Evolutionary conservation across 2,797 vertebrate species (phyloP).

Genomic region (Phataginus tetradactyla): DNA sequence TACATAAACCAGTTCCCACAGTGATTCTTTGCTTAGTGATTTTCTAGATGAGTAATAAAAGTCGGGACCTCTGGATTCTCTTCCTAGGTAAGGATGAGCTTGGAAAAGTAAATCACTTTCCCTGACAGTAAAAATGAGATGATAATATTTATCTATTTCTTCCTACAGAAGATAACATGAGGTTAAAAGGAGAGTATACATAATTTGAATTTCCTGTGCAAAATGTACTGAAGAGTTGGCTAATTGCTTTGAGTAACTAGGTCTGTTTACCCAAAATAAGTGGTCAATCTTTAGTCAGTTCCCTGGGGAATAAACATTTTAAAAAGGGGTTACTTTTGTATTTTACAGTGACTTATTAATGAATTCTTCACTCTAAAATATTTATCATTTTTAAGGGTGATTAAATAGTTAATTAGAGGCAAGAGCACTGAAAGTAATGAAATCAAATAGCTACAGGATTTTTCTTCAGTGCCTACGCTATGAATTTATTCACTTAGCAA

Average conservation of each 20-base stretch:
- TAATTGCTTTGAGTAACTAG: not conserved
- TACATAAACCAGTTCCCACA: not conserved
- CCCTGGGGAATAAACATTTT: not conserved
- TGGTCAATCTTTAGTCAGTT: not conserved
- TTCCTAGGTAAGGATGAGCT: not conserved
- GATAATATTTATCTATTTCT: not conserved
- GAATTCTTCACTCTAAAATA: conserved; percentile 9
- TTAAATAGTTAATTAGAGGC: not conserved
- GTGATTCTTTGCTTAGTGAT: not conserved
- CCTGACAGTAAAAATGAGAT: not conserved
- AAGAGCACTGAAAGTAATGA: not conserved
- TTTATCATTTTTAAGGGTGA: not conserved
- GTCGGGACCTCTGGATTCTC: not conserved
- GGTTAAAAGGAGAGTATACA: not conserved
- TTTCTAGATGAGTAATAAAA: not conserved
- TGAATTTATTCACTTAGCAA: conserved; percentile 5
- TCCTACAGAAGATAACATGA: not conserved
- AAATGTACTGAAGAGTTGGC: not conserved
- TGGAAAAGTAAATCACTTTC: not conserved
- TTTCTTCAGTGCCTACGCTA: not conserved
- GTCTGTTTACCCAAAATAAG: conserved; percentile 22
- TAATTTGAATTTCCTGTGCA: not conserved
- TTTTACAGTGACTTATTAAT: not conserved
- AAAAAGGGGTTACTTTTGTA: not conserved
- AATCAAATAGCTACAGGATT: not conserved